Base-by-base conservation (phyloP, 1,140 invertebrate genomes). In the Cotesia vestalis region DNA sequence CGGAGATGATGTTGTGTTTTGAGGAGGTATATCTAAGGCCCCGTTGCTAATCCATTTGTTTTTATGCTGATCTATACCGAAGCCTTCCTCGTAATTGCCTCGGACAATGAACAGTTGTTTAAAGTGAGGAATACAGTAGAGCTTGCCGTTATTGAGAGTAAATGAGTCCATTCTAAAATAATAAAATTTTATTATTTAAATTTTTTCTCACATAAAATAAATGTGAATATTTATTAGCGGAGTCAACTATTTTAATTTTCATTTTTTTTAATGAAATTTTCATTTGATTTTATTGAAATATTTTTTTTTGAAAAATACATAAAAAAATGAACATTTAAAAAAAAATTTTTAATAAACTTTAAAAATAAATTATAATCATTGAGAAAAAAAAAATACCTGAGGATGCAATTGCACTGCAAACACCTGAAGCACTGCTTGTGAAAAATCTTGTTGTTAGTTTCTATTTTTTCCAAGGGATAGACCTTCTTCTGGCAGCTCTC, bases 71-170 rank as follows among this genome's bases (percentile, higher is more conserved):
- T 90, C 89, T 1, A 89, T 82, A 20, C 90, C 90, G 81, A 95
- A 95, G 20, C 92, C 93, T 80, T 94, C 93, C 77, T 95, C 94
- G 81, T 95, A 95, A 85, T 94, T 94, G 52, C 94, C 94, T 85
- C 94, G 93, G n/a, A 91, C 89, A 78, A 93, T 93, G 81, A 95
- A 95, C 1, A 94, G 87, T 80, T 94, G 92, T 79, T 94, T 94
- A 85, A 94, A 95, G 80, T 95, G 94, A 4, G 92, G 91, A 68
- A 91, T 91, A 83, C 94, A 95, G 80, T 92, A 95, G 12, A 94
- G 88, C 63, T 91, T 89, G 20, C 92, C 92, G 76, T 92, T 92
- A 78, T 94, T 94, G 77, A 91, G 86, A 12, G 92, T 92, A 81
- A 93, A 94, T 27, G 92, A 91, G 80, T 93, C 92, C 90, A 94